Evolutionary conservation across 2,113 vertebrate species (phyloP).

Genomic region (Eptatretus burgeri): DNA sequence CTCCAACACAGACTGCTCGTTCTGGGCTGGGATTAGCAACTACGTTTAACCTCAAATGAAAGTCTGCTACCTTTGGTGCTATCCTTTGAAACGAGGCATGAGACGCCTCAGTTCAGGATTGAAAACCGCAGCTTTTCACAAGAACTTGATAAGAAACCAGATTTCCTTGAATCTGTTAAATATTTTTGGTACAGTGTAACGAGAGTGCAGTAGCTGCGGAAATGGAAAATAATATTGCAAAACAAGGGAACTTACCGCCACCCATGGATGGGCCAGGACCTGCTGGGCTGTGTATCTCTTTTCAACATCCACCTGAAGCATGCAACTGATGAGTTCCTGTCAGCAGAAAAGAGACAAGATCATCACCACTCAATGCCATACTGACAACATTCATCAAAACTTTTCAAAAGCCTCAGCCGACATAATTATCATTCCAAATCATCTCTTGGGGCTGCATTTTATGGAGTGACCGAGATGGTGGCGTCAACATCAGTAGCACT

Average conservation of each 20-base stretch:
- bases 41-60: too few relatives aligned
- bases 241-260: constrained; percentile 35
- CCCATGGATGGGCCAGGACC: constrained; percentile 65
- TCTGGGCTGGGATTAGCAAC: too few relatives aligned
- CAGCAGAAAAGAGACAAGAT: constrained; percentile 7
- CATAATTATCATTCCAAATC: too few relatives aligned
- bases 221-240: not conserved
- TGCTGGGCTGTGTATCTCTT: constrained; percentile 55
- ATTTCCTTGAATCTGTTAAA: constrained; percentile 15
- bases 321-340: constrained; percentile 65
- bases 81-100: too few relatives aligned
- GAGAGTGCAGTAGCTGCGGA: constrained; percentile 9
- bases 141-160: constrained; percentile 14
- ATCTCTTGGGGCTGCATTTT: too few relatives aligned
- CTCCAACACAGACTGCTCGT: too few relatives aligned
- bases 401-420: too few relatives aligned
- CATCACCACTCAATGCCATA: not conserved
- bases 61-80: too few relatives aligned
- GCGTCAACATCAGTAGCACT: too few relatives aligned
- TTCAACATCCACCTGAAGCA: constrained; percentile 61
- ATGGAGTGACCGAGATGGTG: too few relatives aligned
- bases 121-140: constrained; percentile 14
- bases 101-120: constrained; percentile 10
- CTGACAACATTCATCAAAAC: not conserved
- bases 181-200: constrained; percentile 12